phyloP scores from a whole-genome alignment of 2,113 vertebrate species.

The Microcebus murinus region DNA sequence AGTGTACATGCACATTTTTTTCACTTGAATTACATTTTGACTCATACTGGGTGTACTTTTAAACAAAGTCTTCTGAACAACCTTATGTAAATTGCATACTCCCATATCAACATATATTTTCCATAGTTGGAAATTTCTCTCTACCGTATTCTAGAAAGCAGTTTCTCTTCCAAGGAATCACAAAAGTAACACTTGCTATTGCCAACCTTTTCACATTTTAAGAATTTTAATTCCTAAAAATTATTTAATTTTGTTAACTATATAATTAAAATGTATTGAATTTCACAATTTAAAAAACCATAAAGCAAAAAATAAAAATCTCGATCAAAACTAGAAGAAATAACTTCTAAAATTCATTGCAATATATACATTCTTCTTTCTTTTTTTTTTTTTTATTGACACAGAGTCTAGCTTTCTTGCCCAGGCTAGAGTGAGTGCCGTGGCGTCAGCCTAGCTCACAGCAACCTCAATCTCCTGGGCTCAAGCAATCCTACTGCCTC shows the following conservation, averaged over 20 bases:
- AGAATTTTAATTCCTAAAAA: not conserved
- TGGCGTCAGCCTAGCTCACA: too few species aligned
- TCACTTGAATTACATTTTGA: not conserved
- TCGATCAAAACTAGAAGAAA: not conserved
- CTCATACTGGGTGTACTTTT: not conserved
- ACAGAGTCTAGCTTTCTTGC: too few species aligned
- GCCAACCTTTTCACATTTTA: not conserved
- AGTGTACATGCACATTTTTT: not conserved
- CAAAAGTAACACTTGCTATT: not conserved
- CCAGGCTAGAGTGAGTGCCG: too few species aligned
- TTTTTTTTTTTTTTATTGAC: too few species aligned
- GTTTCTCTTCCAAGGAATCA: not conserved
- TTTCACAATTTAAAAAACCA: not conserved
- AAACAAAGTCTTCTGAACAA: not conserved
- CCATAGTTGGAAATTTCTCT: not conserved
- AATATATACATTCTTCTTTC: not conserved
- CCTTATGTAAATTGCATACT: not conserved
- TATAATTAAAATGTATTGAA: too few species aligned
- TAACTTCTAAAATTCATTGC: conserved; percentile 27
- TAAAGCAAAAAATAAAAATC: not conserved
- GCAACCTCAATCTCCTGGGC: too few species aligned
- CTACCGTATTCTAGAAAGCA: conserved; percentile 11
- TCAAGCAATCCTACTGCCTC: too few species aligned
- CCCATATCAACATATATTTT: not conserved
- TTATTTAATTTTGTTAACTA: too few species aligned